Evolutionary conservation across 2,797 vertebrate species (phyloP), one percentile per base, ranked within the genome.

Genomic region (Ctenosaura bakeri): DNA sequence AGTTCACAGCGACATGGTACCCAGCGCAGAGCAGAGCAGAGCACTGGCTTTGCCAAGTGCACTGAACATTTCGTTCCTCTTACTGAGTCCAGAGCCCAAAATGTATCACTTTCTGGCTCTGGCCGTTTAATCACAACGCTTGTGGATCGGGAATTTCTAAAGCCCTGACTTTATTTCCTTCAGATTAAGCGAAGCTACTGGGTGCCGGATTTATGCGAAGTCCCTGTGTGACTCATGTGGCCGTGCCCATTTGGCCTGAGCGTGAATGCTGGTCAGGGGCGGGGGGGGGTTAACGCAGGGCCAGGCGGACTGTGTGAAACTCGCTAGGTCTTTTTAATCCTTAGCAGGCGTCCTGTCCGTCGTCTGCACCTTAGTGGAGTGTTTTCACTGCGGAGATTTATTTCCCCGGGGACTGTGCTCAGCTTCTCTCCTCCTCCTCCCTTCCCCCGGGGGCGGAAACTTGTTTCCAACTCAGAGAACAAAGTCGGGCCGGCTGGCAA

Each of bases 381-480:
- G 24, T 78, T 77, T 77, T 20, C 20, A 64, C 26, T 77, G 54
- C n/a, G 5, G 42, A 46, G 9, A 71, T 26, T 50, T 71, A 12
- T 3, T 7, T 59, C 32, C 8, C 74, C 5, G 14, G 4, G 52
- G 0, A 18, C n/a, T 20, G 2, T 59, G 0, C 24, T 26, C 18
- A 16, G 38, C 54, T 5, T 66, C 32, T 16, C 71, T 16, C 3
- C 73, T 1, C 14, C 35, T 16, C 22, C 20, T 24, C 46, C 35
- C 13, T 3, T 26, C 26, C 42, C 32, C 26, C 66, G 9, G 24
- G 13, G 38, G 16, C 6, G 46, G 20, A 76, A 64, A 90, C 24
- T 90, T 77, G 59, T 54, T 77, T 54, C 59, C 71, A 77, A 76
- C 78, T 66, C 42, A 22, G 79, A 42, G 71, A 83, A 69, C 46